A percentile compares a stretch with the other conserved stretches of the same genome.
Conservation (phyloP, 1,140 invertebrate species). For the Cydia splendana region DNA sequence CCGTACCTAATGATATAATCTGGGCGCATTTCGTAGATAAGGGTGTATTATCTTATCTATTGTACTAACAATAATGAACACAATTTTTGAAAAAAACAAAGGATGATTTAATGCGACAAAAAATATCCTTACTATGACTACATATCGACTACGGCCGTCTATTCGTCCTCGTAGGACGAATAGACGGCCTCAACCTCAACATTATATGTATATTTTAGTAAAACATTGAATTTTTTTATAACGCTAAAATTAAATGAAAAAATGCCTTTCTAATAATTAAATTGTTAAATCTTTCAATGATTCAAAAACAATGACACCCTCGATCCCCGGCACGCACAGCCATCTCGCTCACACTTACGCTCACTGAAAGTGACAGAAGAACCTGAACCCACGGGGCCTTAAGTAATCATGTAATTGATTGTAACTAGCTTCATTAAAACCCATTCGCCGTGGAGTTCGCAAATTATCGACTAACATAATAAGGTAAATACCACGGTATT, state of each 20-base stretch:
- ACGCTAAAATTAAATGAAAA: too few relatives aligned
- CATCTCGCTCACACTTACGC: too few relatives aligned
- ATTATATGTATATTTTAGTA: too few relatives aligned
- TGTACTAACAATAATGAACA: not conserved
- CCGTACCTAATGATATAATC: conserved; percentile 27
- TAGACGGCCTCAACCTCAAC: too few relatives aligned
- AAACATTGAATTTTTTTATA: too few relatives aligned
- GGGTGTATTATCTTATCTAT: not conserved
- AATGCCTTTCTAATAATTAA: too few relatives aligned
- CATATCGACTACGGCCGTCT: too few relatives aligned
- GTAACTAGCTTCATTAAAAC: not conserved
- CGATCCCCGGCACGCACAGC: too few relatives aligned
- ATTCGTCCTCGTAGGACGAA: not conserved
- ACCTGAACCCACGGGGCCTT: not conserved
- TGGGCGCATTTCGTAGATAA: not conserved
- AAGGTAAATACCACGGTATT: not conserved
- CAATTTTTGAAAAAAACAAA: not conserved
- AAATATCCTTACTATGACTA: not conserved
- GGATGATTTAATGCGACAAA: not conserved
- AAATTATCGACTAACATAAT: not conserved
- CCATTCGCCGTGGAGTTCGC: not conserved
- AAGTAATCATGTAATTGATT: not conserved
- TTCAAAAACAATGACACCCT: too few relatives aligned
- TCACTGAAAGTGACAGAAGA: too few relatives aligned
- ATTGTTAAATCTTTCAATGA: too few relatives aligned